Conservation (phyloP, 2,888 invertebrate genomes). For the Orthonychiurus folsomi region DNA sequence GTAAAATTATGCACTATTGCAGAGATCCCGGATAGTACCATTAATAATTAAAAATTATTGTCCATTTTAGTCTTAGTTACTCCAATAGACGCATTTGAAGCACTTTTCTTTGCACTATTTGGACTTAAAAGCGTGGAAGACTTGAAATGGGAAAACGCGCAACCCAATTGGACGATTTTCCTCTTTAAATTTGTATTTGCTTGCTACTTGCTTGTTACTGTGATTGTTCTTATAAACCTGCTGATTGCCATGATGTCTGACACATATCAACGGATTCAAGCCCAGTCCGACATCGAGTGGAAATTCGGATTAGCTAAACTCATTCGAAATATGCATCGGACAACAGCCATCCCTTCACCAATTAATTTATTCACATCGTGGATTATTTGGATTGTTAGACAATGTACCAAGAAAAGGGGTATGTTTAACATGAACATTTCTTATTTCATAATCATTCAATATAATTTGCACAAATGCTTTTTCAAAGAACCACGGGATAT, state of each 20-base stretch:
- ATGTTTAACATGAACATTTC: no score
- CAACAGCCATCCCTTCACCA: constrained; percentile 92
- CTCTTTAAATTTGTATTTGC: constrained; percentile 87
- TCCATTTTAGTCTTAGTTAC: constrained; percentile 83
- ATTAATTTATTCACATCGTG: constrained; percentile 91
- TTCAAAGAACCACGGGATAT: not conserved
- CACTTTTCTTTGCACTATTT: constrained; percentile 95
- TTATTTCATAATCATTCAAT: not conserved
- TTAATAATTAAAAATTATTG: no score
- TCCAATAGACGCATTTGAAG: constrained; percentile 85
- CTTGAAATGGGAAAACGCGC: constrained; percentile 54
- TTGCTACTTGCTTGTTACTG: constrained; percentile 93
- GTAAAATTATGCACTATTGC: no score
- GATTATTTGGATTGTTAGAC: constrained; percentile 72
- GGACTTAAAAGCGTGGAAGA: constrained; percentile 82
- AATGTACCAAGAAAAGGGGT: constrained; percentile 55
- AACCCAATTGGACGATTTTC: constrained; percentile 73
- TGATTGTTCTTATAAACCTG: constrained; percentile 94
- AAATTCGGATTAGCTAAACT: constrained; percentile 97
- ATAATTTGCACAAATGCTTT: not conserved
- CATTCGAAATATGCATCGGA: constrained; percentile 94
- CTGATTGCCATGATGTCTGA: constrained; percentile 99
- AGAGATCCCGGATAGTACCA: no score
- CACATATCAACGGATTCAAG: constrained; percentile 95
- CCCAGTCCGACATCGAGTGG: constrained; percentile 99